These are phyloP conservation scores for Neomorphus geoffroyi DNA, from an alignment of 2,797 vertebrate genomes.

Conservation along the genomic window DNA sequence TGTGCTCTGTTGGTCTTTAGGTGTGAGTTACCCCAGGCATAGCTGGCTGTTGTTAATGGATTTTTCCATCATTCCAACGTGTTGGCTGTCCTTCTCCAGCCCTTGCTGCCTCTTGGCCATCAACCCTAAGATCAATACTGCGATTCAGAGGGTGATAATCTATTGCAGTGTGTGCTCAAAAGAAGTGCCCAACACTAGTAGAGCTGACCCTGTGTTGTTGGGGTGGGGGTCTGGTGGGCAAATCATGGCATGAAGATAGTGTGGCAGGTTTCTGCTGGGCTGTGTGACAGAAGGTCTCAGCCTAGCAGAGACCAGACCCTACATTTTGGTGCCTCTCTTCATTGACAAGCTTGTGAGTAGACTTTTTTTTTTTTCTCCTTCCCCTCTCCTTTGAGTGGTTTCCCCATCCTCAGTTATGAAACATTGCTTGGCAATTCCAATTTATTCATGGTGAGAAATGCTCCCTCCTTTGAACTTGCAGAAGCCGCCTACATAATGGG, in stretches of 20 bases:
- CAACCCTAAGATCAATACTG: not conserved
- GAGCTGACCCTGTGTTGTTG: not conserved
- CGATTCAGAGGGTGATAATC: not conserved
- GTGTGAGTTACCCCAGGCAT: not conserved
- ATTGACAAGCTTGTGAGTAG: not conserved
- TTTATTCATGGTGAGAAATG: conserved; percentile 34
- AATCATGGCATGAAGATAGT: not conserved
- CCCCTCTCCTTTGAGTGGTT: not conserved
- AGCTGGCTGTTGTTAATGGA: not conserved
- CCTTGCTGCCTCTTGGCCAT: not conserved
- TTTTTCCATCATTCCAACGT: not conserved
- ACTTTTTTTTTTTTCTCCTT: rapidly evolving
- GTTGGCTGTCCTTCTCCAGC: not conserved
- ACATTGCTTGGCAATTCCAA: conserved; percentile 22
- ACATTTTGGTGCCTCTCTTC: not conserved
- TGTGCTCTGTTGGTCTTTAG: not conserved
- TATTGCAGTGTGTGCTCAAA: not conserved
- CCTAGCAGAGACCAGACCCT: not conserved
- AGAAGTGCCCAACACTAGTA: not conserved
- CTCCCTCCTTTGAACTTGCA: conserved; percentile 58
- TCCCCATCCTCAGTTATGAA: not conserved
- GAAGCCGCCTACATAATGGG: not conserved
- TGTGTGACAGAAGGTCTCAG: not conserved
- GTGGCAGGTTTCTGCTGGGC: not conserved
- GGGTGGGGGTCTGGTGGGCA: not conserved